Evolutionary conservation across 2,797 vertebrate species (phyloP).

Genomic region (Neosalanx taihuensis): DNA sequence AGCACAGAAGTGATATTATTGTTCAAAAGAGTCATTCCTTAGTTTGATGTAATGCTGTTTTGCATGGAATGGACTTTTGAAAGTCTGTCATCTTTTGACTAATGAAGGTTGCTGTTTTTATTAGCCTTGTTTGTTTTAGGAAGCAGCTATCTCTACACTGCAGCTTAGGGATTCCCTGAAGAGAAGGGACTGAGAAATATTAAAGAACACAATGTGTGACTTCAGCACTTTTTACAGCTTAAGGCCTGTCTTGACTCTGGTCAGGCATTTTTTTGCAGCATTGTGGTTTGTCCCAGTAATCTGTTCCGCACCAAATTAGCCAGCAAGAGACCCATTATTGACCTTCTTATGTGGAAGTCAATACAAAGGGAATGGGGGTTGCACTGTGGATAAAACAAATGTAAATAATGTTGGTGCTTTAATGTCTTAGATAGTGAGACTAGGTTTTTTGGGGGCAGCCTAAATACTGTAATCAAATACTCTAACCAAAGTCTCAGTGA

Average conservation of each 20-base stretch:
- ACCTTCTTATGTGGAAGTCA: conserved; percentile 67
- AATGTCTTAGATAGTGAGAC: conserved; percentile 10
- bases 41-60: conserved; percentile 18
- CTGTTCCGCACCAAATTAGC: conserved; percentile 69
- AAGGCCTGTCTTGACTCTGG: conserved; percentile 53
- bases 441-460: conserved; percentile 4
- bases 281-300: conserved; percentile 65
- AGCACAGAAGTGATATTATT: not conserved
- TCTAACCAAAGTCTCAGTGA: conserved; percentile 14
- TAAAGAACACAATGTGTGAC: conserved; percentile 67
- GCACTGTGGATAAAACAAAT: conserved; percentile 41
- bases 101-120: conserved; percentile 67
- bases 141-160: conserved; percentile 78
- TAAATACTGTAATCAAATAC: conserved; percentile 32
- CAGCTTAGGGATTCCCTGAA: conserved; percentile 78
- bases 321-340: conserved; percentile 64
- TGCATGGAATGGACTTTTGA: conserved; percentile 28
- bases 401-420: conserved; percentile 10
- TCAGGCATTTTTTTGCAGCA: conserved; percentile 32
- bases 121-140: conserved; percentile 64
- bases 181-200: conserved; percentile 71
- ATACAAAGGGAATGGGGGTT: conserved; percentile 54
- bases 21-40: too few relatives aligned
- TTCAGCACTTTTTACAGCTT: conserved; percentile 69
- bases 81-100: conserved; percentile 54